These are phyloP conservation scores for Tetramorium alpestre DNA, from an alignment of 1,140 invertebrate species.

Conservation along the genomic window DNA sequence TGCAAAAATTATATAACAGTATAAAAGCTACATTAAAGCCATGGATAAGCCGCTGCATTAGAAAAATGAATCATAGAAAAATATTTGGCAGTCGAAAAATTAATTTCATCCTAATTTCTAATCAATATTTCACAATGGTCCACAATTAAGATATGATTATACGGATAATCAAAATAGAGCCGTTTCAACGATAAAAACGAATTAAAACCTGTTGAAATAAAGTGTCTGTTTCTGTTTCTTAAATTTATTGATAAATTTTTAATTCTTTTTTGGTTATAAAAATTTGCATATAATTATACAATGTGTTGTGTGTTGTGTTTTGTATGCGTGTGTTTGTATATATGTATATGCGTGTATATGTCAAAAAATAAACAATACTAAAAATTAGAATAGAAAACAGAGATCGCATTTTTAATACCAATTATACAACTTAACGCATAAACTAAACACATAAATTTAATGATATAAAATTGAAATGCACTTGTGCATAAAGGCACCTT, in stretches of 20 bases:
- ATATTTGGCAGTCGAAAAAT: constrained; percentile 65
- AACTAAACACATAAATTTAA: background rate
- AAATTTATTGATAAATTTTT: constrained; percentile 33
- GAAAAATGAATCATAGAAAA: constrained; percentile 58
- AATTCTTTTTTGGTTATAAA: constrained; percentile 27
- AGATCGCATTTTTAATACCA: constrained; percentile 19
- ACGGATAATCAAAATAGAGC: background rate
- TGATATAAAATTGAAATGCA: constrained; percentile 24
- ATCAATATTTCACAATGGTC: constrained; percentile 5
- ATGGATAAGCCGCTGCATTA: constrained; percentile 69
- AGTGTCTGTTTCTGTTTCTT: background rate
- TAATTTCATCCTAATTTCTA: constrained; percentile 36
- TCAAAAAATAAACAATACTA: constrained; percentile 53
- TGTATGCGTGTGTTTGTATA: background rate
- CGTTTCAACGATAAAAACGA: background rate
- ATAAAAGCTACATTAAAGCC: constrained; percentile 64
- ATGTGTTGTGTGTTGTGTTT: background rate
- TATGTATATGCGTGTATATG: background rate
- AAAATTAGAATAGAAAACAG: constrained; percentile 40
- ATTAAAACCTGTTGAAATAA: background rate
- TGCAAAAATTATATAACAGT: constrained; percentile 25
- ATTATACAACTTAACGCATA: constrained; percentile 14
- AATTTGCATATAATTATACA: background rate
- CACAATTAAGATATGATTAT: constrained; percentile 20
- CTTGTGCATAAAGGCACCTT: constrained; percentile 27